Percentiles rank a stretch among this genome's conserved stretches.
These are phyloP conservation scores for Notothenia coriiceps DNA, from an alignment of 2,113 vertebrate species.

Conservation along the genomic window DNA sequence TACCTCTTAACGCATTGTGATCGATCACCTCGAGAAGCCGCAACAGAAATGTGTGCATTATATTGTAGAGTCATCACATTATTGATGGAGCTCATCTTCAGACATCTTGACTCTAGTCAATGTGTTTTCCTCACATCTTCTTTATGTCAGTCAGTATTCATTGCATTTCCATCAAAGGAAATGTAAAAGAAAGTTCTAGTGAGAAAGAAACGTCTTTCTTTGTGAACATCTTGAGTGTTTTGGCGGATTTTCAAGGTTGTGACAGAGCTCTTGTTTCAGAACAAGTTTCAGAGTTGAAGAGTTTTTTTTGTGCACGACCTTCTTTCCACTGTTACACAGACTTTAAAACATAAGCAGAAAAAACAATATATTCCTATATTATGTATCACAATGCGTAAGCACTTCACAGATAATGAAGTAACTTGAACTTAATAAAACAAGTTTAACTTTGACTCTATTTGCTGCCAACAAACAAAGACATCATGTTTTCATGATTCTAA, in stretches of 20 bases:
- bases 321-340: background rate
- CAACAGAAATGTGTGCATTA: background rate
- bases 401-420: no score
- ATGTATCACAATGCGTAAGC: background rate
- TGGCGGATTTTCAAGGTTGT: conserved; percentile 16
- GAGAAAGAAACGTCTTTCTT: background rate
- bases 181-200: background rate
- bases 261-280: background rate
- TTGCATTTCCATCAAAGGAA: background rate
- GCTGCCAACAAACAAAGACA: background rate
- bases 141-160: background rate
- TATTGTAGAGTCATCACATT: background rate
- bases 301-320: background rate
- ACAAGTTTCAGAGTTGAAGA: background rate
- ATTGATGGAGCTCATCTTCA: background rate
- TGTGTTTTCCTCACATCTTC: background rate
- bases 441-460: background rate
- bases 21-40: background rate
- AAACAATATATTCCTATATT: background rate
- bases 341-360: background rate
- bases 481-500: background rate
- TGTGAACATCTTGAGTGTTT: background rate
- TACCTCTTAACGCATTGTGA: background rate
- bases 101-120: background rate
- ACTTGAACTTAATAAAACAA: no score